Evolutionary conservation across 2,113 vertebrate species (phyloP).

Genomic region (Corythornis vintsioides): DNA sequence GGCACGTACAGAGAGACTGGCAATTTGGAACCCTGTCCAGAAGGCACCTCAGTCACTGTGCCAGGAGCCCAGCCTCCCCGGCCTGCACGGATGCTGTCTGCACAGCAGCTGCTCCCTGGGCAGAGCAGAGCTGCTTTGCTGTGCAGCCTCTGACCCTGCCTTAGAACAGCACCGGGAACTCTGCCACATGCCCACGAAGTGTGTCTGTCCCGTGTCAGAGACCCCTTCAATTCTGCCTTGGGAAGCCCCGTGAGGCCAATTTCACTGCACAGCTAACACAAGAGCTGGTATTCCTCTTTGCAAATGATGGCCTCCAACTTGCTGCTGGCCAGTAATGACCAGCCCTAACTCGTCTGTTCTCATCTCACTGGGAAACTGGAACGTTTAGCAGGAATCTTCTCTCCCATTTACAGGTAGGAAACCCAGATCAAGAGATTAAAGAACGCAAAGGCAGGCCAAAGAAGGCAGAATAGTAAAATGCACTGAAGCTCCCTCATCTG

Average conservation of each 20-base stretch:
- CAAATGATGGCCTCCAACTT: neutral
- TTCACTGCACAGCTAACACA: neutral
- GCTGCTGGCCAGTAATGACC: neutral
- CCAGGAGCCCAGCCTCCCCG: neutral
- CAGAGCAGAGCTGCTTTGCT: fast-evolving
- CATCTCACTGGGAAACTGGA: neutral
- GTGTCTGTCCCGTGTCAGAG: neutral
- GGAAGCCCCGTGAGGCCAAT: neutral
- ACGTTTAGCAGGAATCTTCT: constrained; percentile 8
- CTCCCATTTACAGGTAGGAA: constrained; percentile 9
- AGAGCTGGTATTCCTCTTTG: neutral
- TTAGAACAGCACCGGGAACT: neutral
- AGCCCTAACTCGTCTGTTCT: neutral
- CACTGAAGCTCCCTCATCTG: neutral
- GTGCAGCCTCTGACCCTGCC: neutral
- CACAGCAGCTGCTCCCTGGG: neutral
- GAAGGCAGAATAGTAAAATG: neutral
- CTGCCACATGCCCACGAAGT: neutral
- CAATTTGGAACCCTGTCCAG: neutral
- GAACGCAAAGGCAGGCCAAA: neutral
- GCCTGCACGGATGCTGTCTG: neutral
- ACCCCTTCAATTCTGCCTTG: neutral
- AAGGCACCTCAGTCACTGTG: neutral
- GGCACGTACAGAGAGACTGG: neutral
- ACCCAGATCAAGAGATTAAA: neutral